Conservation (phyloP, 2,888 invertebrate genomes). For the Dorcus hopei region DNA sequence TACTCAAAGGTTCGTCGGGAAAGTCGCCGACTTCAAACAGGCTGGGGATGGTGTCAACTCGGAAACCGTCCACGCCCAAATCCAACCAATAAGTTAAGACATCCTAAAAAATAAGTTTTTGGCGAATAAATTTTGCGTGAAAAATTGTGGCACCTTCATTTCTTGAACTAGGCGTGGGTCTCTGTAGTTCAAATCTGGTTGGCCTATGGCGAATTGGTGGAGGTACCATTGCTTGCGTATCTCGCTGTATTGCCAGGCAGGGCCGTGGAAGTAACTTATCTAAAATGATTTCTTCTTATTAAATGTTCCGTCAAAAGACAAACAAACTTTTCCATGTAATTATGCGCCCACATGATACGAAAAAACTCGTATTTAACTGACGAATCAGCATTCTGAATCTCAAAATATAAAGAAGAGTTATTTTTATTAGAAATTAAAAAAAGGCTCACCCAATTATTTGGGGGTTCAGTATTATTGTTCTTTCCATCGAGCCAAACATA, state of each 20-base stretch:
- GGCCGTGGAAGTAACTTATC: constrained; percentile 37
- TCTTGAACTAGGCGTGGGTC: constrained; percentile 66
- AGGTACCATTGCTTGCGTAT: constrained; percentile 61
- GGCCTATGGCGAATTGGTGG: constrained; percentile 71
- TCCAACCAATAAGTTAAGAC: constrained; percentile 76
- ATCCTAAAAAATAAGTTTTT: constrained; percentile 46
- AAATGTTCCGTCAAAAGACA: neutral
- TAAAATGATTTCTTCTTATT: constrained; percentile 16
- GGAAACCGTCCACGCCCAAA: constrained; percentile 82
- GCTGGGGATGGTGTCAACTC: constrained; percentile 70
- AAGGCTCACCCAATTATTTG: constrained; percentile 71
- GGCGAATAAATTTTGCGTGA: too few species aligned
- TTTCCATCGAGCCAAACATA: constrained; percentile 73
- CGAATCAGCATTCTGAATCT: too few species aligned
- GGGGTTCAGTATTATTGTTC: constrained; percentile 55
- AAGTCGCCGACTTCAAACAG: constrained; percentile 43
- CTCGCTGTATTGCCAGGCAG: constrained; percentile 34
- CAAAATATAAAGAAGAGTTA: too few species aligned
- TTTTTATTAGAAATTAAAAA: too few species aligned
- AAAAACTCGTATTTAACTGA: too few species aligned
- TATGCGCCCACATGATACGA: too few species aligned
- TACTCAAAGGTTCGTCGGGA: constrained; percentile 46
- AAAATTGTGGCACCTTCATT: constrained; percentile 53
- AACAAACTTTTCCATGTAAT: too few species aligned
- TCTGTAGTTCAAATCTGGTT: constrained; percentile 80